Base-by-base conservation (phyloP, 2,113 vertebrate genomes). In the Ciconia stormi region DNA sequence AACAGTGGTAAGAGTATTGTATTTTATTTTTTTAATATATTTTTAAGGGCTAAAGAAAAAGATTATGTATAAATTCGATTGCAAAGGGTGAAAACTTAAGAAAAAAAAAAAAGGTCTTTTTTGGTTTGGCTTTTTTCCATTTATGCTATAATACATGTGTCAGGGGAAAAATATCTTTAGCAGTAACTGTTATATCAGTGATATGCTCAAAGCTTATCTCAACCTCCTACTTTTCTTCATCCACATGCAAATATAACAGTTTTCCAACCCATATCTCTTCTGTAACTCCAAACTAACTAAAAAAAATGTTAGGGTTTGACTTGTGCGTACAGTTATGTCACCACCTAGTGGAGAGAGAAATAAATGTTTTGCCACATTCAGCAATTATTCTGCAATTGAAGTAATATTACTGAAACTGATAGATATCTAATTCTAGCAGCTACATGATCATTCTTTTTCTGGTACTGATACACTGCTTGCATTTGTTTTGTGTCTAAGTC, bases 311-410 rank as follows among this genome's bases (percentile, higher is more conserved):
- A 3, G 8, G 18, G 8, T 32, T 52, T 47, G 36, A 10, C 30
- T 71, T 88, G 67, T 94, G 63, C 34, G 2, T 26, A 36, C 38
- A 52, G 65, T 90, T 44, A 11, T 63, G 85, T 72, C 97, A 96
- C 98, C 98, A 97, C 87, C 98, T 98, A 95, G 96, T 91, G 98
- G 98, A 86, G 89, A 96, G n/a, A 32, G 87, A 78, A 94, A 92
- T 52, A 88, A 91, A 47, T 95, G 65, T 84, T 81, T 55, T 95
- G 30, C 7, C 9, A 17, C 19, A 3, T 49, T 22, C 50, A 77
- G 67, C 86, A 80, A 12, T 72, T 47, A 27, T 7, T 74, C 73
- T 93, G 14, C 56, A 16, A 29, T 30, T 74, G 6, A 52, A 71
- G 30, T 40, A 65, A 7, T 29, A 8, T 34, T 69, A 20, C 32